These are phyloP conservation scores for Protonemura montana DNA, from an alignment of 2,888 invertebrate species.

Conservation along the genomic window DNA sequence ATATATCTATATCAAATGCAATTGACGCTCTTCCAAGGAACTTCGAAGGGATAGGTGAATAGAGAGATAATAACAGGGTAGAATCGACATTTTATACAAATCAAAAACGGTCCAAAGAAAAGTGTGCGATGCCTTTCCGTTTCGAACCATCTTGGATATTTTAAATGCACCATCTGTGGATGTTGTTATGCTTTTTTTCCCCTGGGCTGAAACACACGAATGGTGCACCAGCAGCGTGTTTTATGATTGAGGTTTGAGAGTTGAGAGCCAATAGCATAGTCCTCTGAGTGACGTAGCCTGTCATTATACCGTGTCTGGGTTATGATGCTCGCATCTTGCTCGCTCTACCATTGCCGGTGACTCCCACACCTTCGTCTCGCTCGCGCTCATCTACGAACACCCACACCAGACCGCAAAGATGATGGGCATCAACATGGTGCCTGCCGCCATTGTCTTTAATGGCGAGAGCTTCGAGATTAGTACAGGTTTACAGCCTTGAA, in stretches of 20 bases:
- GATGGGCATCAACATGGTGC: not conserved
- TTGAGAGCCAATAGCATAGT: slow-evolving; percentile 34
- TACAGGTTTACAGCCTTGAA: not conserved
- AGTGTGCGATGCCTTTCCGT: not conserved
- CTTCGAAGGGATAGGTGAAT: not conserved
- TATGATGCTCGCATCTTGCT: not conserved
- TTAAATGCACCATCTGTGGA: not conserved
- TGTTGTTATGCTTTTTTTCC: slow-evolving; percentile 22
- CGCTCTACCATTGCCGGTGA: not conserved
- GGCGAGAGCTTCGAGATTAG: not conserved
- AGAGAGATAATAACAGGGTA: slow-evolving; percentile 9
- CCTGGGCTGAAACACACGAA: not conserved
- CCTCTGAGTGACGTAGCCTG: slow-evolving; percentile 60
- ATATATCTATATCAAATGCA: not conserved
- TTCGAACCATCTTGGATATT: not conserved
- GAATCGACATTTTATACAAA: slow-evolving; percentile 25
- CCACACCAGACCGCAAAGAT: slow-evolving; percentile 27
- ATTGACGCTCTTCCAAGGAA: not conserved
- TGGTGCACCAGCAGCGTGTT: slow-evolving; percentile 20
- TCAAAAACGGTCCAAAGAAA: not conserved
- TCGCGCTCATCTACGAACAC: slow-evolving; percentile 7
- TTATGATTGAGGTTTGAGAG: slow-evolving; percentile 29
- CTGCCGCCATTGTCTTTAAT: slow-evolving; percentile 20
- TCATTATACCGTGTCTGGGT: slow-evolving; percentile 56
- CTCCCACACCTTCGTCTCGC: slow-evolving; percentile 8